phyloP scores from a whole-genome alignment of 2,888 invertebrate species.

The Apantesis nais region DNA sequence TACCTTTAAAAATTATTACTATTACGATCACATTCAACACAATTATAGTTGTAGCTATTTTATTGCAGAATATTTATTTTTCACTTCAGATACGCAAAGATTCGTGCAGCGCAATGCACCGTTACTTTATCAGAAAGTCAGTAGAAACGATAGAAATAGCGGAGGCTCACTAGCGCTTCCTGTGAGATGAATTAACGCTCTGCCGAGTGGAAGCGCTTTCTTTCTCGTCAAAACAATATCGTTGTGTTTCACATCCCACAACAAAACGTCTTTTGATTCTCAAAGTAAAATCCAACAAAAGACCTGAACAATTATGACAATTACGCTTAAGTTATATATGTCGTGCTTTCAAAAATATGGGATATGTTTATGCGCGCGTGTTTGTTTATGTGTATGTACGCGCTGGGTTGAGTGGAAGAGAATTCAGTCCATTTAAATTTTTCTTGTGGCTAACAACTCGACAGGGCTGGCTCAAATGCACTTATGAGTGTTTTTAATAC shows the following conservation, averaged over 20 bases:
- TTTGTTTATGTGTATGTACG: neutral
- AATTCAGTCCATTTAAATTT: neutral
- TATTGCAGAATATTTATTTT: constrained; percentile 16
- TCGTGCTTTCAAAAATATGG: neutral
- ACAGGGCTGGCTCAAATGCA: neutral
- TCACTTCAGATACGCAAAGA: constrained; percentile 23
- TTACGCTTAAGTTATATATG: neutral
- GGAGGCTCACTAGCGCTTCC: constrained; percentile 54
- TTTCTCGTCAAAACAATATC: constrained; percentile 64
- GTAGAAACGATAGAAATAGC: constrained; percentile 39
- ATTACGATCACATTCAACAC: neutral
- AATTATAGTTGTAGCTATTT: constrained; percentile 3
- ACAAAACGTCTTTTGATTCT: constrained; percentile 27
- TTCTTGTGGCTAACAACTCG: neutral
- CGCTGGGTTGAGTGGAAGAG: too few relatives aligned
- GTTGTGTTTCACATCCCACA: constrained; percentile 32
- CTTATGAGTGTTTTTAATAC: neutral
- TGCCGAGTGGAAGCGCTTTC: constrained; percentile 69
- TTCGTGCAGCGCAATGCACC: constrained; percentile 19
- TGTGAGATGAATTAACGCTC: constrained; percentile 69
- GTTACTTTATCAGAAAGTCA: constrained; percentile 32
- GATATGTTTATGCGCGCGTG: neutral
- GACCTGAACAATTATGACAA: neutral
- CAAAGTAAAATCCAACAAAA: constrained; percentile 16
- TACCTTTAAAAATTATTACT: neutral